Percentiles rank a stretch among this genome's conserved stretches.
phyloP scores from a whole-genome alignment of 2,888 invertebrate species.

The Drosophila rubida region DNA sequence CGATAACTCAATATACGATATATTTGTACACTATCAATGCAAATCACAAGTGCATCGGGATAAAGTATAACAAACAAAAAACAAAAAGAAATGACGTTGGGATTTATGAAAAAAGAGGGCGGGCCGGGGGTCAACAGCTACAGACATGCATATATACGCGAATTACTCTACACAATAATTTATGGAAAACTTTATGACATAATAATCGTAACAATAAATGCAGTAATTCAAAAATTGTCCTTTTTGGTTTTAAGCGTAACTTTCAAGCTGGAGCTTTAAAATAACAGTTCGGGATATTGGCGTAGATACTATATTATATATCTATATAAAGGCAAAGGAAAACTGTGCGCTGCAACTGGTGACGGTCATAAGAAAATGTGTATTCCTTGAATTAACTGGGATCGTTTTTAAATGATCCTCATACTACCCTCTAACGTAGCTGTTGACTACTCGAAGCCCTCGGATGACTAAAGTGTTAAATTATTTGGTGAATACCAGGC shows the following conservation, averaged over 20 bases:
- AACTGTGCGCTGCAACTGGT: no score
- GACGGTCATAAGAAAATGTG: no score
- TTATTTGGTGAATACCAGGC: no score
- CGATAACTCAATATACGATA: slow-evolving; percentile 29
- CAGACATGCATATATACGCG: slow-evolving; percentile 34
- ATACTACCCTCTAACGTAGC: no score
- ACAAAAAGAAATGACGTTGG: neutral
- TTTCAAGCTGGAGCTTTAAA: neutral
- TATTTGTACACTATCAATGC: slow-evolving; percentile 39
- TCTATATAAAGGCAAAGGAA: no score
- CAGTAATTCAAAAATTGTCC: slow-evolving; percentile 38
- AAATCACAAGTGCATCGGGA: slow-evolving; percentile 21
- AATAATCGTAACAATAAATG: slow-evolving; percentile 58
- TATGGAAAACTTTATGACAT: slow-evolving; percentile 63
- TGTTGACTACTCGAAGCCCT: no score
- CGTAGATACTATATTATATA: no score
- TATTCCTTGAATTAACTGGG: no score
- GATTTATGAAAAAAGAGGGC: slow-evolving; percentile 1
- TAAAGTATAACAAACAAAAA: neutral
- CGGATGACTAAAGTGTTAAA: no score
- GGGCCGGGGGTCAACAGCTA: slow-evolving; percentile 15
- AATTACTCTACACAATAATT: slow-evolving; percentile 64
- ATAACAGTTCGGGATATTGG: no score
- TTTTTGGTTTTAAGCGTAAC: neutral
- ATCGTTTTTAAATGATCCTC: no score